Base-by-base conservation (phyloP, 92 coral and sea anemone species). In the Palythoa heliodiscus region DNA sequence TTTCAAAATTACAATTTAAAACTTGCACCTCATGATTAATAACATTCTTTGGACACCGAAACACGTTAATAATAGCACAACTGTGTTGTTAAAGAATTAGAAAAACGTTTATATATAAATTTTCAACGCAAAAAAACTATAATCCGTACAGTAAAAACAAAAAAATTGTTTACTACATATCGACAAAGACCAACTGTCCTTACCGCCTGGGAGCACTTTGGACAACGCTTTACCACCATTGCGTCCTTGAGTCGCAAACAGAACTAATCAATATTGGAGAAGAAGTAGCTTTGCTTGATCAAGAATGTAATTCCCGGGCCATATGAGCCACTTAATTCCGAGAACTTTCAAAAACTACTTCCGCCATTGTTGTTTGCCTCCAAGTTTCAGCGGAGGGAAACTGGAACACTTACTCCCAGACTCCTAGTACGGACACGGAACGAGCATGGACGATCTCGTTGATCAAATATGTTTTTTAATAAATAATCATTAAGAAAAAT, bases 201-300 rank as follows among this genome's bases (percentile, higher is more conserved):
- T 78, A 78, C 83, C 71, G 83, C 39, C 60, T 78, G 57, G 3
- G 70, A 78, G 52, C 83, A 78, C 23, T 61, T 78, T 63, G 83
- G 83, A 58, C 83, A 78, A 3, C 83, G 83, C 38, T 78, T 78
- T 20, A 78, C 83, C 8, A 78, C 83, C 83, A 78, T 78, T 17
- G 12, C 29, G 71, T n/a, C 72, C 39, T 38, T 10, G 4, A 55
- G 17, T 17, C 16, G 39, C 22, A 7, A 64, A 61, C 38, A 60
- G 67, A 78, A 58, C 37, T 19, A 38, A 61, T 2, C 29, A 78
- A 78, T 16, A 4, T 60, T 11, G 16, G 17, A 78, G 35, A 14
- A 9, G 14, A 3, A 64, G 2, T 39, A 60, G 4, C 2, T 60
- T 4, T 60, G 35, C 52, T 10, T 19, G 4, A n/a, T 19, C 58